Evolutionary conservation across 2,888 invertebrate genomes (phyloP).

Genomic region (Adelognathus sp.): DNA sequence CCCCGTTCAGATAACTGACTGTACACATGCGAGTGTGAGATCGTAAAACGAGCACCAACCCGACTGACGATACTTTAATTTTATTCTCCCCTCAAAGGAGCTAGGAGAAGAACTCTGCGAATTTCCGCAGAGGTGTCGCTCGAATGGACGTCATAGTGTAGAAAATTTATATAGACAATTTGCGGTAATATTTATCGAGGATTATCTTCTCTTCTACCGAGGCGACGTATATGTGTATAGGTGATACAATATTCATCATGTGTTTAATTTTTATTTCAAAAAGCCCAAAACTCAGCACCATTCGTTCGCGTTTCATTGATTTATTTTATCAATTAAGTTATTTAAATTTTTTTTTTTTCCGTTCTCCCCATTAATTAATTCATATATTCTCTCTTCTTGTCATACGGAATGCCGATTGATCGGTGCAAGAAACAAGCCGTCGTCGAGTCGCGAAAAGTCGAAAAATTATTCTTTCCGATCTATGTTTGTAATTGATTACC

Average conservation of each 20-base stretch:
- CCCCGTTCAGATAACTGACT: constrained; percentile 17
- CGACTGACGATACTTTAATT: neutral
- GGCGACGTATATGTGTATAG: constrained; percentile 22
- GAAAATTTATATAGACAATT: constrained; percentile 58
- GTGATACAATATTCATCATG: constrained; percentile 12
- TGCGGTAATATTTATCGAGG: constrained; percentile 42
- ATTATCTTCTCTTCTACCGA: constrained; percentile 38
- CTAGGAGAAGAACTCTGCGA: neutral
- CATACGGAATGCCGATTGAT: constrained; percentile 43
- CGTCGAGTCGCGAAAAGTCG: constrained; percentile 19
- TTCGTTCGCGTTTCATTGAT: neutral
- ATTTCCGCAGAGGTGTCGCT: constrained; percentile 23
- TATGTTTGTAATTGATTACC: constrained; percentile 16
- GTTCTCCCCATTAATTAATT: neutral
- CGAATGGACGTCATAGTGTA: constrained; percentile 59
- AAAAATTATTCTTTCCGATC: constrained; percentile 14
- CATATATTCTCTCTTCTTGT: constrained; percentile 23
- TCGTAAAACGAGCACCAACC: neutral
- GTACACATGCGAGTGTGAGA: constrained; percentile 9
- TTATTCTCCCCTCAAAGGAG: neutral
- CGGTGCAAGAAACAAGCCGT: constrained; percentile 52
- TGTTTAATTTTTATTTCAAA: constrained; percentile 11
- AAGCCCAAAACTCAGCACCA: constrained; percentile 14
- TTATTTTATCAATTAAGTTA: constrained; percentile 2
- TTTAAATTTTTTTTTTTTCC: constrained; percentile 1